These are phyloP conservation scores for Meloidogyne hapla DNA, from an alignment of 1,140 invertebrate species.

Conservation along the genomic window DNA sequence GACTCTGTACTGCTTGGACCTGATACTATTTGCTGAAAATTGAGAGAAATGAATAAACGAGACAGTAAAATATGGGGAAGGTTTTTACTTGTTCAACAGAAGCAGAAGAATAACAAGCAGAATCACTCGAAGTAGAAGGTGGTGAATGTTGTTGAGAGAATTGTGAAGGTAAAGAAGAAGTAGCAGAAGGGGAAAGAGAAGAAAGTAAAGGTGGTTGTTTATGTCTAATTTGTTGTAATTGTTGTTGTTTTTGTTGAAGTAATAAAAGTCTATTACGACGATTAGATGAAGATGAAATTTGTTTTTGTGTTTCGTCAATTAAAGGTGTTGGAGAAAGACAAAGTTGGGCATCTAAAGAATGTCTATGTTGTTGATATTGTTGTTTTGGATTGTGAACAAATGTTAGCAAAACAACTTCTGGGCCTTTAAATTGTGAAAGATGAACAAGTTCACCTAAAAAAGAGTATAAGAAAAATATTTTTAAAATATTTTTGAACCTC, in stretches of 20 bases:
- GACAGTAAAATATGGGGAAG: no score
- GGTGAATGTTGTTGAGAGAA: neutral
- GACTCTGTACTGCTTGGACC: slow-evolving; percentile 1
- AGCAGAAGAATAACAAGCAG: neutral
- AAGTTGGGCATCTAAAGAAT: neutral
- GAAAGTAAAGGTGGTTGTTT: neutral
- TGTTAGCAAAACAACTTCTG: slow-evolving; percentile 1
- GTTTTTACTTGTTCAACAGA: neutral
- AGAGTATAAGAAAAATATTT: neutral
- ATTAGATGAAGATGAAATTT: neutral
- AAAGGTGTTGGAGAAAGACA: neutral
- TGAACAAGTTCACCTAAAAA: slow-evolving; percentile 47
- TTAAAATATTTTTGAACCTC: slow-evolving; percentile 22
- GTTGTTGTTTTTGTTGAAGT: neutral
- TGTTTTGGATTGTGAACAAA: neutral
- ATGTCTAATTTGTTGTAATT: neutral
- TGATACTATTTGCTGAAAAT: neutral
- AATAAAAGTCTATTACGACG: neutral
- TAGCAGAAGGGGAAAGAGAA: neutral
- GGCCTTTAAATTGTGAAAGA: slow-evolving; percentile 41
- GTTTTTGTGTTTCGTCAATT: neutral
- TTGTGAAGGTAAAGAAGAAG: neutral
- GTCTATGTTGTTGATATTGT: neutral
- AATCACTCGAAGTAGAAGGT: neutral
- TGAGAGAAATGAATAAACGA: neutral